A percentile compares a stretch with the other conserved stretches of the same genome.
Evolutionary conservation across 2,888 invertebrate genomes (phyloP).

Genomic region (Hololepta plana): DNA sequence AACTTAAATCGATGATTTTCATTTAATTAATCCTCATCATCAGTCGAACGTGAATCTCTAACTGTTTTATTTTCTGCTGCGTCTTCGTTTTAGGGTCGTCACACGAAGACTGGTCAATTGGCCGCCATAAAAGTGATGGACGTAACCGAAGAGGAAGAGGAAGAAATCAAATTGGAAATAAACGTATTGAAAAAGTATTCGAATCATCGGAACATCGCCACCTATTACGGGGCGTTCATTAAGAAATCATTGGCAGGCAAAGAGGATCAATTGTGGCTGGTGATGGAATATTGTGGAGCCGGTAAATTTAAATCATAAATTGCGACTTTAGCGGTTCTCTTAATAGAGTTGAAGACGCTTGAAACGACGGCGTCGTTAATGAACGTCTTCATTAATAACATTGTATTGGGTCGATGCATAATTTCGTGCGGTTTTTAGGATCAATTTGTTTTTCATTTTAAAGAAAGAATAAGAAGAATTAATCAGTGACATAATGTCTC

Average conservation of each 20-base stretch:
- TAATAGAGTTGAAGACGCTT: too few relatives aligned
- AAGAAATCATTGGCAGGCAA: conserved; percentile 97
- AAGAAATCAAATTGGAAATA: conserved; percentile 99
- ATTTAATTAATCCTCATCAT: conserved; percentile 1
- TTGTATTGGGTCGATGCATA: too few relatives aligned
- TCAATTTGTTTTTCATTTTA: too few relatives aligned
- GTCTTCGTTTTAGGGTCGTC: conserved; percentile 62
- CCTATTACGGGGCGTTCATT: conserved; percentile 99
- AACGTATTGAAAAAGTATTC: conserved; percentile 99
- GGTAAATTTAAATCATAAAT: conserved; percentile 29
- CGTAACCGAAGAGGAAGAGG: conserved; percentile 99
- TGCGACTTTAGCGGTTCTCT: neutral
- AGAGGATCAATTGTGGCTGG: conserved; percentile 98
- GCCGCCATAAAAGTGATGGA: conserved; percentile 99
- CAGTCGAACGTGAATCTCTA: conserved; percentile 1
- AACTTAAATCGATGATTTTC: conserved; percentile 9
- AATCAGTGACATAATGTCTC: too few relatives aligned
- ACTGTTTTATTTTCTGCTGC: conserved; percentile 9
- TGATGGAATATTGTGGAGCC: conserved; percentile 99
- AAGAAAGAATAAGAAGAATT: too few relatives aligned
- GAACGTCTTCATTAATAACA: too few relatives aligned
- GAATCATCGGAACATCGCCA: conserved; percentile 98
- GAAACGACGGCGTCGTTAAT: too few relatives aligned
- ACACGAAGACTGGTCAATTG: conserved; percentile 98
- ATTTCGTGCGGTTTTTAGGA: too few relatives aligned